Conservation (phyloP, 2,113 vertebrate genomes). For the Orthonyx spaldingii region DNA sequence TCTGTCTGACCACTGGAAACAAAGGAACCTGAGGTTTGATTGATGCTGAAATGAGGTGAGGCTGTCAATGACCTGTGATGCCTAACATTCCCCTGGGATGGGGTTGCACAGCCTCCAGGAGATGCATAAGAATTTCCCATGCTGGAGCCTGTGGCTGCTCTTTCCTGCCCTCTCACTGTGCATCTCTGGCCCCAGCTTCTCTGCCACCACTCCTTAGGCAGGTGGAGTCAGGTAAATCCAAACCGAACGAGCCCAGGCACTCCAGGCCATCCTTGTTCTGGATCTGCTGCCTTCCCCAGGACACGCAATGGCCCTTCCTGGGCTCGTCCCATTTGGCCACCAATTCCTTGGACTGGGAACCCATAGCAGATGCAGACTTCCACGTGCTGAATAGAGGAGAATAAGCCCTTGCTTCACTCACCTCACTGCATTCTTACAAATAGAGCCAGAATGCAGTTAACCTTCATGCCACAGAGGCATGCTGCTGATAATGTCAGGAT, state of each 20-base stretch:
- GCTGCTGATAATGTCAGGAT: background rate
- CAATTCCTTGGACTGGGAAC: background rate
- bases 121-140: background rate
- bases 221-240: background rate
- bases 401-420: background rate
- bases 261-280: background rate
- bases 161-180: background rate
- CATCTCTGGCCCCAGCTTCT: background rate
- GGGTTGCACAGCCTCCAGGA: background rate
- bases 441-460: background rate
- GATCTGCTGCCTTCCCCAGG: background rate
- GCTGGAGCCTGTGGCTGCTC: background rate
- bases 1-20: background rate
- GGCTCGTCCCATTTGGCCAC: background rate
- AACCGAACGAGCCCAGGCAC: background rate
- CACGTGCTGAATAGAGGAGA: background rate
- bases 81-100: too few relatives aligned
- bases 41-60: background rate
- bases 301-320: background rate
- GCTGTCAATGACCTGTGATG: background rate
- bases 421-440: background rate
- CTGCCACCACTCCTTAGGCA: background rate
- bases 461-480: background rate
- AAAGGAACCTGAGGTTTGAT: background rate
- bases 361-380: fast-evolving